Conservation (phyloP, 2,797 vertebrate species). For the Alca torda region DNA sequence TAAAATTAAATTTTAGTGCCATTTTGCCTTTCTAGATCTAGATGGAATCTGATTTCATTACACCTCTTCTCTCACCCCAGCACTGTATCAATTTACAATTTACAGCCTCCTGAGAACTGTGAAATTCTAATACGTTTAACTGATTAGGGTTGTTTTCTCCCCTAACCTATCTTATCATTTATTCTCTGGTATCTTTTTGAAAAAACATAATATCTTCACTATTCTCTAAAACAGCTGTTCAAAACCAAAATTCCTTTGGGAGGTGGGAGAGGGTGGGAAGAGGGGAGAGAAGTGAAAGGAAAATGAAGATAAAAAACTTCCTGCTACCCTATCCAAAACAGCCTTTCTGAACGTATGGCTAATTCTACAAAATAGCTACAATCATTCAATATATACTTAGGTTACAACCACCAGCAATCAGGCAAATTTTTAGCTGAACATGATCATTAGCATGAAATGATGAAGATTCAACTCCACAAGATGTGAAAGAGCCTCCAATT, state of each 20-base stretch:
- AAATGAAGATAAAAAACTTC: background rate
- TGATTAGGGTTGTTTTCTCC: background rate
- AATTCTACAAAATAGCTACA: background rate
- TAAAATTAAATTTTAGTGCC: constrained; percentile 5
- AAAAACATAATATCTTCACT: background rate
- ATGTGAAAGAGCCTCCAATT: background rate
- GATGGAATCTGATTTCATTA: background rate
- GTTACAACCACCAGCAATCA: background rate
- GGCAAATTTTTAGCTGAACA: background rate
- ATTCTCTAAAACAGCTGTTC: background rate
- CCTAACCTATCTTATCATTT: background rate
- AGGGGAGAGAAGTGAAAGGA: background rate
- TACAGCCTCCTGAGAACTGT: constrained; percentile 1
- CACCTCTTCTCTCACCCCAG: background rate
- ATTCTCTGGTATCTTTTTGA: background rate
- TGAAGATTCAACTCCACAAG: background rate
- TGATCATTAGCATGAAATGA: background rate
- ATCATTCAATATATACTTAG: background rate
- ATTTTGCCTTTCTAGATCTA: background rate
- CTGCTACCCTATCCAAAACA: background rate
- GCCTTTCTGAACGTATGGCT: background rate
- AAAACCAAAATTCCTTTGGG: background rate
- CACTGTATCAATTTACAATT: background rate
- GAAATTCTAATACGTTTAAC: constrained; percentile 4
- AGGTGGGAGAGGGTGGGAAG: fast-evolving